A percentile compares a stretch with the other conserved stretches of the same genome.
Conservation (phyloP, 2,888 invertebrate genomes). For the Sabatieria punctata region DNA sequence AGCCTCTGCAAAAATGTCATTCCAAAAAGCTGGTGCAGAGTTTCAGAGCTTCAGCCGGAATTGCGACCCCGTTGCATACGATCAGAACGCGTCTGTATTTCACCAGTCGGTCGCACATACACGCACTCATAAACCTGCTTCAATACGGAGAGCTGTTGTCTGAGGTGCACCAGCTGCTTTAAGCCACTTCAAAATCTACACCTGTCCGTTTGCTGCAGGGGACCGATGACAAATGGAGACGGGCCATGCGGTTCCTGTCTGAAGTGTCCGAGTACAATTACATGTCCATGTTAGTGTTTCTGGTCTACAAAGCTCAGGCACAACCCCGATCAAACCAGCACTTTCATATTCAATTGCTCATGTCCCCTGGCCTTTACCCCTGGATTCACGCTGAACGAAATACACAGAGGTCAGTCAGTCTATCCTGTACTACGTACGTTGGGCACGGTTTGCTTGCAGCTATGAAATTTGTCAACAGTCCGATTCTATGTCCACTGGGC, state of each 20-base stretch:
- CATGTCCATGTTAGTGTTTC: slow-evolving; percentile 89
- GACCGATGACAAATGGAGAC: slow-evolving; percentile 84
- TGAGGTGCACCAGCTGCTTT: too few species aligned
- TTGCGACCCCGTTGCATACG: slow-evolving; percentile 90
- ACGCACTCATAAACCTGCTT: slow-evolving; percentile 84
- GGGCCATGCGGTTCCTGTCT: slow-evolving; percentile 90
- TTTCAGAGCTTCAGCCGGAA: slow-evolving; percentile 47
- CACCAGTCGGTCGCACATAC: slow-evolving; percentile 97
- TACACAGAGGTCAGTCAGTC: too few species aligned
- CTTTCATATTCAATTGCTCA: neutral
- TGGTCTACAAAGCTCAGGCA: slow-evolving; percentile 93
- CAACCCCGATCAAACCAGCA: slow-evolving; percentile 40
- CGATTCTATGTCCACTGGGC: too few species aligned
- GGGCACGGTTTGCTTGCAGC: too few species aligned
- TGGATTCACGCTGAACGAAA: neutral
- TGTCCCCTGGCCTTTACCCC: neutral
- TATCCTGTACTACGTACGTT: too few species aligned
- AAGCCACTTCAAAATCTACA: too few species aligned
- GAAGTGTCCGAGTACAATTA: slow-evolving; percentile 93
- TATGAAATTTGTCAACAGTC: too few species aligned
- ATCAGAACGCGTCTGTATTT: slow-evolving; percentile 96
- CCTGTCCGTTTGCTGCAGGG: too few species aligned
- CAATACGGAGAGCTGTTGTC: slow-evolving; percentile 39
- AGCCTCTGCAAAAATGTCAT: too few species aligned
- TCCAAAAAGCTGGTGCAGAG: neutral